These are phyloP conservation scores for Tenrec ecaudatus DNA, from an alignment of 2,113 vertebrate species.

Conservation along the genomic window DNA sequence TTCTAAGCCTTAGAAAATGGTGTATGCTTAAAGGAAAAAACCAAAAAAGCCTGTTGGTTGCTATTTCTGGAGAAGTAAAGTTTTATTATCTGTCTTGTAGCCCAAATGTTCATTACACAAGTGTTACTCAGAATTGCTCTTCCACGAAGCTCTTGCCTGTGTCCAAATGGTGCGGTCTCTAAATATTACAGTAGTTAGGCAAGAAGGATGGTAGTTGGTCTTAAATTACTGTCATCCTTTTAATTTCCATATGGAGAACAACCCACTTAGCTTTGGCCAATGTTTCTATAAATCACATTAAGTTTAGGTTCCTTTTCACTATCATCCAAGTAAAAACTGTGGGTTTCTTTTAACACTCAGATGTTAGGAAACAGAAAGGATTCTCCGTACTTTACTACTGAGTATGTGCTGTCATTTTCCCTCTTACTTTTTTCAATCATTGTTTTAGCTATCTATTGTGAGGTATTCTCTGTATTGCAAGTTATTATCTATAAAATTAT, in stretches of 20 bases:
- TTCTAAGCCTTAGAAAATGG: constrained; percentile 10
- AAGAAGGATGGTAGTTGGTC: fast-evolving
- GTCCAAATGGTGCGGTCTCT: not conserved
- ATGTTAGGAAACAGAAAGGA: constrained; percentile 27
- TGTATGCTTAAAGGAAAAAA: not conserved
- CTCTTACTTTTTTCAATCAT: not conserved
- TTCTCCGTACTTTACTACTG: not conserved
- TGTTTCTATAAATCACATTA: not conserved
- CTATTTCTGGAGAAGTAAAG: not conserved
- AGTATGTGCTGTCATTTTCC: not conserved
- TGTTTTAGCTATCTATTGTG: fast-evolving
- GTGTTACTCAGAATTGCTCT: too few species aligned
- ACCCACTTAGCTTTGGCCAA: fast-evolving
- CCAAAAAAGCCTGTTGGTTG: not conserved
- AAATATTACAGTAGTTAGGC: not conserved
- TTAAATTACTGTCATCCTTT: not conserved
- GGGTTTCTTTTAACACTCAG: not conserved
- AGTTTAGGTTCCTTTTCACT: not conserved
- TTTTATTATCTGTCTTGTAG: not conserved
- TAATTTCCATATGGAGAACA: not conserved
- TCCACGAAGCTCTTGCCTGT: not conserved
- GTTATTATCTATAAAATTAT: too few species aligned
- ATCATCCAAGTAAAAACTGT: not conserved
- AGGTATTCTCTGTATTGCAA: too few species aligned
- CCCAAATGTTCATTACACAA: not conserved